Conservation (phyloP, 2,888 invertebrate genomes). For the Protodeltote pygarga region DNA sequence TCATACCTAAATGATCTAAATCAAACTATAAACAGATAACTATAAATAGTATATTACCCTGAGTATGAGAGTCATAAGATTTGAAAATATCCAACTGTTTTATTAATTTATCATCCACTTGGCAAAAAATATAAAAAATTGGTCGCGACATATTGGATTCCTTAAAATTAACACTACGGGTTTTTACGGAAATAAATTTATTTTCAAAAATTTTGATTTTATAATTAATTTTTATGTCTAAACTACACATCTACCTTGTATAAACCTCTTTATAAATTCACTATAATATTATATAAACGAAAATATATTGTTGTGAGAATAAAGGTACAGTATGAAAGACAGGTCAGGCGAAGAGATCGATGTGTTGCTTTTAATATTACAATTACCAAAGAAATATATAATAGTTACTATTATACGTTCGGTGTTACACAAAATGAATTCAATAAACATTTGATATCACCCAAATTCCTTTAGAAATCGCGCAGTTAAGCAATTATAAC, state of each 20-base stretch:
- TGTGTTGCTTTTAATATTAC: constrained; percentile 36
- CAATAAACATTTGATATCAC: constrained; percentile 81
- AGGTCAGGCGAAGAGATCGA: constrained; percentile 46
- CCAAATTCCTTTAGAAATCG: constrained; percentile 81
- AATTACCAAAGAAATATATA: constrained; percentile 21
- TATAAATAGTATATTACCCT: constrained; percentile 81
- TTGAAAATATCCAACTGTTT: constrained; percentile 62
- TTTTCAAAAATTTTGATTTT: constrained; percentile 73
- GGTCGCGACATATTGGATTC: constrained; percentile 71
- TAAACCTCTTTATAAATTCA: constrained; percentile 85
- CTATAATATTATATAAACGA: constrained; percentile 64
- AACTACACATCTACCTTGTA: constrained; percentile 85
- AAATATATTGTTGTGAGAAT: constrained; percentile 47
- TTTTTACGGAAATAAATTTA: constrained; percentile 62
- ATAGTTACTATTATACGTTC: constrained; percentile 26
- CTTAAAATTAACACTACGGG: constrained; percentile 78
- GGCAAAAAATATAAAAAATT: constrained; percentile 78
- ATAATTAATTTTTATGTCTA: constrained; percentile 68
- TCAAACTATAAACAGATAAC: constrained; percentile 64
- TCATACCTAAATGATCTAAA: constrained; percentile 65
- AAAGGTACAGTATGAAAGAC: constrained; percentile 43
- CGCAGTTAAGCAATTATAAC: constrained; percentile 73
- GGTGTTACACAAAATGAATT: constrained; percentile 30
- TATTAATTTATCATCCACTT: constrained; percentile 60
- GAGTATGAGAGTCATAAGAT: constrained; percentile 84